These are phyloP conservation scores for Pachymerium ferrugineum DNA, from an alignment of 2,888 invertebrate genomes.

Conservation along the genomic window DNA sequence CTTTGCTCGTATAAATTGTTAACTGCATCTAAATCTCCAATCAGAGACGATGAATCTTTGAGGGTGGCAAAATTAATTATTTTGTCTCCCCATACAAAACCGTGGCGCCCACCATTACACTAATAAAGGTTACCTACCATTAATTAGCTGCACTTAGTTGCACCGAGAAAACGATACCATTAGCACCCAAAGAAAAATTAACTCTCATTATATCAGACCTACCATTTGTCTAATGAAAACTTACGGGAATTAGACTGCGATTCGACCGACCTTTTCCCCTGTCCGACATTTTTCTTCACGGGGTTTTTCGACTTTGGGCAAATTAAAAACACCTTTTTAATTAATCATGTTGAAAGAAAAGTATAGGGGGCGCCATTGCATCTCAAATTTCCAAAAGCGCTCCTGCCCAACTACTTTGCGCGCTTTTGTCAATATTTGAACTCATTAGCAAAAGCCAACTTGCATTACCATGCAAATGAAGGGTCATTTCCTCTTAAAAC, in stretches of 20 bases:
- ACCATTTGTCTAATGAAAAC: constrained; percentile 19
- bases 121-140: constrained; percentile 21
- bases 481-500: constrained; percentile 16
- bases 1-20: not conserved
- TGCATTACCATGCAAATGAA: constrained; percentile 24
- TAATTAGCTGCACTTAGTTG: constrained; percentile 27
- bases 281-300: not conserved
- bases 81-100: not conserved
- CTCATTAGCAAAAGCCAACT: constrained; percentile 24
- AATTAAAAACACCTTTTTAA: not conserved
- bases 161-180: constrained; percentile 4
- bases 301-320: not conserved
- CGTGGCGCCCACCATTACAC: not conserved
- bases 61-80: not conserved
- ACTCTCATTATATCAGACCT: constrained; percentile 7
- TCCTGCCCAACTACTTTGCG: no score
- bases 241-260: not conserved
- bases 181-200: not conserved
- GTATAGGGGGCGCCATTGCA: not conserved
- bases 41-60: not conserved
- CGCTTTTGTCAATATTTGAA: constrained; percentile 23
- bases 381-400: constrained; percentile 8
- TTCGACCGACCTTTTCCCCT: not conserved
- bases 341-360: constrained; percentile 3
- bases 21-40: not conserved